Percentiles rank a stretch among this genome's conserved stretches.
Evolutionary conservation across 1,140 invertebrate species (phyloP).

Genomic region (Nixonia krombeini): DNA sequence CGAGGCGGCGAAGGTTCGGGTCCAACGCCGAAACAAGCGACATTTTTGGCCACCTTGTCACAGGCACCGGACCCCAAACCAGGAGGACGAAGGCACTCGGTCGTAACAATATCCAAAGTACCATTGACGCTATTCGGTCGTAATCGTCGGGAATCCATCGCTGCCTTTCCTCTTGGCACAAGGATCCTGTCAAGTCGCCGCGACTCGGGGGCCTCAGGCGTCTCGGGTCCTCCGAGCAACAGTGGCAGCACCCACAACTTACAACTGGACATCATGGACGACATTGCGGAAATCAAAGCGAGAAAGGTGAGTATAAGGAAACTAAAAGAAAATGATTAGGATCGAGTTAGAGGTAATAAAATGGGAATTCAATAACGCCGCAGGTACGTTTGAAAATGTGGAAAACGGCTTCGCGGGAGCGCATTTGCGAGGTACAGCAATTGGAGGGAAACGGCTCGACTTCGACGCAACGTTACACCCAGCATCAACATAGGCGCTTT

Average conservation of each 20-base stretch:
- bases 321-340: too few species aligned
- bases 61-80: constrained; percentile 78
- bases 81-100: constrained; percentile 83
- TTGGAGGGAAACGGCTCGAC: constrained; percentile 76
- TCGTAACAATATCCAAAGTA: constrained; percentile 86
- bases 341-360: too few species aligned
- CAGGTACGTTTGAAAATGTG: constrained; percentile 82
- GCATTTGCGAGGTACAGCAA: constrained; percentile 84
- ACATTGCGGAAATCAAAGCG: constrained; percentile 81
- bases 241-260: constrained; percentile 85
- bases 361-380: constrained; percentile 12
- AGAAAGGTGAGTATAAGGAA: constrained; percentile 73
- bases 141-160: constrained; percentile 83
- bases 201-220: constrained; percentile 66
- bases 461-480: constrained; percentile 74
- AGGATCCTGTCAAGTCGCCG: constrained; percentile 68
- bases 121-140: constrained; percentile 82
- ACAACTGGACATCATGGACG: constrained; percentile 89
- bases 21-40: constrained; percentile 78
- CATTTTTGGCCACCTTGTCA: constrained; percentile 84
- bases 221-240: constrained; percentile 77
- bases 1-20: constrained; percentile 81
- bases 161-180: constrained; percentile 77
- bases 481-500: constrained; percentile 75
- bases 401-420: constrained; percentile 82